Base-by-base conservation (phyloP, 2,888 invertebrate species). In the Schrankia costaestrigalis region DNA sequence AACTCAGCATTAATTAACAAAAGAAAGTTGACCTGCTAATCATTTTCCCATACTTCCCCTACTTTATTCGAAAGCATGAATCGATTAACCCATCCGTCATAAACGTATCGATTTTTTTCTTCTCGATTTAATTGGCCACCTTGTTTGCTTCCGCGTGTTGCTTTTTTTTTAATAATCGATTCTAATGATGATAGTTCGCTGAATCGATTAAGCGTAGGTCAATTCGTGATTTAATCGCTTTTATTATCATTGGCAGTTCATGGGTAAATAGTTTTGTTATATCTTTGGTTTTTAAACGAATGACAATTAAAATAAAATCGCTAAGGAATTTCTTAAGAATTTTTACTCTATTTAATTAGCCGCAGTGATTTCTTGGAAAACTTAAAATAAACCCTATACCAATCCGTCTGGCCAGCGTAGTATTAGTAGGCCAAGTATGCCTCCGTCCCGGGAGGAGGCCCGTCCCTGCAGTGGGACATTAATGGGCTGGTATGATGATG, bases 131-230 rank as follows among this genome's bases (percentile, higher is more conserved):
- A 78, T 77, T 74, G 68, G 66, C 49, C 39, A 57, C 37, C 42
- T 44, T 50, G 68, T 41, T n/a, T 50, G 63, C 78, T 84, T 86
- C 86, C 85, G 83, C 78, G 79, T 79, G 50, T 58, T 64, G n/a
- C 30, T 42, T 53, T 81, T 79, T 78, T 71, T 63, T 64, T 68
- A 70, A 68, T 77, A 74, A 79, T 79, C 65, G 72, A 64, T 67
- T 65, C 46, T 73, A 73, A 75, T 78, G 54, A 66, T 45, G 56
- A 50, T 52, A 51, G 61, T 78, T 75, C 72, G 63, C 47, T 74
- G 79, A 75, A 81, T 74, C 68, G 39, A 75, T 82, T 78, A 73
- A 46, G 33, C 37, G 38, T 53, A 46, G 74, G 72, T 74, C 76
- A 75, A 51, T 46, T 35, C n/a, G 35, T 57, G 60, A 57, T 56